Percentiles rank a stretch among this genome's conserved stretches.
Conservation (phyloP, 2,113 vertebrate species). For the Butorides virescens region DNA sequence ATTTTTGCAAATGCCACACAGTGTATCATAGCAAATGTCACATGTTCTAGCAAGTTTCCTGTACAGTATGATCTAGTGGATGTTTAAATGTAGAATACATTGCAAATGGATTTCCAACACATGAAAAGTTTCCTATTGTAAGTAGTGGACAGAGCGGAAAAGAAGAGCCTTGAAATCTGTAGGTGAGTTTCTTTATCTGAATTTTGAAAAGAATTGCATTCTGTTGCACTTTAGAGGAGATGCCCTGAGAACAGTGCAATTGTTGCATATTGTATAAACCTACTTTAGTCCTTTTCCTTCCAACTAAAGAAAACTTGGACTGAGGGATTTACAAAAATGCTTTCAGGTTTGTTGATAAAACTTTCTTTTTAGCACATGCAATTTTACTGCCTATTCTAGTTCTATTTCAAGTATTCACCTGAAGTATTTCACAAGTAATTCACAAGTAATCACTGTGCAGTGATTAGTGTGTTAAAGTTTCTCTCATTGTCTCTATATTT, state of each 20-base stretch:
- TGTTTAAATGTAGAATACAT: background rate
- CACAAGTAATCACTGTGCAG: background rate
- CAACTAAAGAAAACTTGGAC: background rate
- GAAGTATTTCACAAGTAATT: too few relatives aligned
- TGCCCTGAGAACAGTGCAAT: background rate
- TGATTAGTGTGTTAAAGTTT: background rate
- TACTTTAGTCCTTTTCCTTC: background rate
- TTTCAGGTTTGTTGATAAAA: background rate
- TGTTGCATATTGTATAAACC: background rate
- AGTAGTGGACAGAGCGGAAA: background rate
- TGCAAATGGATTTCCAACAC: background rate
- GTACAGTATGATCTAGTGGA: background rate
- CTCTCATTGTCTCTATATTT: background rate
- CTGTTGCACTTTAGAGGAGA: background rate
- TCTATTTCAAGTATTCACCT: background rate
- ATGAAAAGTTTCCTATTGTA: background rate
- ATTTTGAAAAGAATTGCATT: background rate
- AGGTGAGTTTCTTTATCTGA: background rate
- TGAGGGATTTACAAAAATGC: background rate
- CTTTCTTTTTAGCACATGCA: background rate
- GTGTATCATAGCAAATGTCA: background rate
- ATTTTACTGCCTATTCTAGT: background rate
- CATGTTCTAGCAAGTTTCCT: background rate
- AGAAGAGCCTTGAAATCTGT: background rate
- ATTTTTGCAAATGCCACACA: background rate